Conservation (phyloP, 1,140 invertebrate species). For the Solenopsis invicta region DNA sequence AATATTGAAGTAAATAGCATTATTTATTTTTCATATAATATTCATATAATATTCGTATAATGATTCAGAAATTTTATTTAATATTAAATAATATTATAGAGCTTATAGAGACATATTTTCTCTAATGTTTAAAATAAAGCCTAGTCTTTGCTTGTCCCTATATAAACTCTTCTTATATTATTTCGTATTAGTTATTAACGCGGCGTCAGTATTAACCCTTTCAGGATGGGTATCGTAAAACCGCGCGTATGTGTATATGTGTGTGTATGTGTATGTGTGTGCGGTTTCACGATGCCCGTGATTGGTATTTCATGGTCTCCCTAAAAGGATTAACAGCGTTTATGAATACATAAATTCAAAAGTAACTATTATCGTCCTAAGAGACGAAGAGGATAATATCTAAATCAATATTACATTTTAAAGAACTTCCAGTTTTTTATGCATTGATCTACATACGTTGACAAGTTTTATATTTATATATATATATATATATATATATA, state of each 20-base stretch:
- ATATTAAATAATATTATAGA: too few species aligned
- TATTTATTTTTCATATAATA: too few species aligned
- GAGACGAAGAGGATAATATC: not conserved
- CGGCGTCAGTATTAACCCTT: not conserved
- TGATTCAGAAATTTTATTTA: too few species aligned
- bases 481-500: too few species aligned
- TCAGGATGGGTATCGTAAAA: not conserved
- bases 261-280: too few species aligned
- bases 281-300: slow-evolving; percentile 8
- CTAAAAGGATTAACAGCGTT: slow-evolving; percentile 7
- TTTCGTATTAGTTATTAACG: not conserved
- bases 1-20: too few species aligned
- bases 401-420: not conserved
- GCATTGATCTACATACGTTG: not conserved
- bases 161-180: not conserved
- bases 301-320: not conserved
- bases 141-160: not conserved
- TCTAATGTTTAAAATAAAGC: not conserved
- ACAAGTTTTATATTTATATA: too few species aligned
- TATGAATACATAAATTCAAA: slow-evolving; percentile 12
- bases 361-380: not conserved
- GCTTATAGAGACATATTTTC: not conserved
- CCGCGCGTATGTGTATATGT: too few species aligned
- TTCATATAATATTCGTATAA: too few species aligned
- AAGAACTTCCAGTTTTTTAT: not conserved